Evolutionary conservation across 2,888 invertebrate species (phyloP).

Genomic region (Glyphotaelius pellucidus): DNA sequence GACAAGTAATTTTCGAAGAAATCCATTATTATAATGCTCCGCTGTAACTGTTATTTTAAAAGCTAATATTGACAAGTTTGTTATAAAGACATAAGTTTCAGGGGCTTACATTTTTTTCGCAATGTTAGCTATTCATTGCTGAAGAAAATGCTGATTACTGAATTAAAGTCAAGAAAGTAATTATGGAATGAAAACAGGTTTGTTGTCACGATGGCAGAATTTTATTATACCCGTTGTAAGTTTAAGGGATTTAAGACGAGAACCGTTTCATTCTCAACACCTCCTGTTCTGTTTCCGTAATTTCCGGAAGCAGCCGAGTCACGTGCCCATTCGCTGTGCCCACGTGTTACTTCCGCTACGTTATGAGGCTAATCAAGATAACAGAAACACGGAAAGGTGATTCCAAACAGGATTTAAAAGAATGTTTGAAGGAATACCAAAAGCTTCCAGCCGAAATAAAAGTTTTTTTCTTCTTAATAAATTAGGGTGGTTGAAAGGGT

Average conservation of each 20-base stretch:
- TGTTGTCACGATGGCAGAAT: background rate
- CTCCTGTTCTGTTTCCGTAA: slow-evolving; percentile 28
- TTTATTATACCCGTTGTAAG: background rate
- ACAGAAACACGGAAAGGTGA: slow-evolving; percentile 25
- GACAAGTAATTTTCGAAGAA: too few relatives aligned
- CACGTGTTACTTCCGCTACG: slow-evolving; percentile 43
- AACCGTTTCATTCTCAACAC: slow-evolving; percentile 27
- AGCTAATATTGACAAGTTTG: too few relatives aligned
- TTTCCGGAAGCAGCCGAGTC: slow-evolving; percentile 28
- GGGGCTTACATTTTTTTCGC: background rate
- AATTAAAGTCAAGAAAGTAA: background rate
- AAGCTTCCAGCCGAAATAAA: background rate
- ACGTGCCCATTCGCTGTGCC: slow-evolving; percentile 18
- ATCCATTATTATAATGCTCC: too few relatives aligned
- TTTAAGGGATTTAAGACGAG: background rate
- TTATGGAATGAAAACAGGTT: background rate
- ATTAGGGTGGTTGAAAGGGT: background rate
- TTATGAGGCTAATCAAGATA: slow-evolving; percentile 35
- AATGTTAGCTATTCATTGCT: background rate
- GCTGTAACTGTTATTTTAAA: too few relatives aligned
- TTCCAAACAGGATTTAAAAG: slow-evolving; percentile 33
- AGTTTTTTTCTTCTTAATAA: background rate
- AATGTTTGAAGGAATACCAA: slow-evolving; percentile 11
- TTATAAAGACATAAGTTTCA: background rate
- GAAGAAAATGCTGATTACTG: background rate